Evolutionary conservation across 2,797 vertebrate species (phyloP).

Genomic region (Danio kyathit): DNA sequence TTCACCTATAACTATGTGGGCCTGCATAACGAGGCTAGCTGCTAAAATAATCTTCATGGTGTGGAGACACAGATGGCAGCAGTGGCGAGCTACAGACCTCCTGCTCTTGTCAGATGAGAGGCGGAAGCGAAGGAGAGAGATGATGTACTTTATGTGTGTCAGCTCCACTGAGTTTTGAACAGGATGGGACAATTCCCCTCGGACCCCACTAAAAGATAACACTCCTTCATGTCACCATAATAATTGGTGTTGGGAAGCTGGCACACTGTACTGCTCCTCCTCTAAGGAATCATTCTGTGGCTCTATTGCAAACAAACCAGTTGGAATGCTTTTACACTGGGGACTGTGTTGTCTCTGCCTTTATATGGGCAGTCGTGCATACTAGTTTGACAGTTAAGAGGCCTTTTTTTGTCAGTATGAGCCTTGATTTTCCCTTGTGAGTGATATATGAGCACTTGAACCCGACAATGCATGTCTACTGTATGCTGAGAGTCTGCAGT

Average conservation of each 20-base stretch:
- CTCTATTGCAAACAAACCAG: slow-evolving; percentile 39
- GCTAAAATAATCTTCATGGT: slow-evolving; percentile 36
- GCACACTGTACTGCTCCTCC: slow-evolving; percentile 42
- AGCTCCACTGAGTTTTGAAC: slow-evolving; percentile 60
- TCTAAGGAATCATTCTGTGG: slow-evolving; percentile 24
- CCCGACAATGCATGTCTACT: neutral
- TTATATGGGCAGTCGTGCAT: slow-evolving; percentile 13
- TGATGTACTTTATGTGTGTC: slow-evolving; percentile 64
- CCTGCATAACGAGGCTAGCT: slow-evolving; percentile 48
- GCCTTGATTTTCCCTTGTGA: neutral
- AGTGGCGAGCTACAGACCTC: slow-evolving; percentile 43
- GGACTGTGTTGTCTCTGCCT: slow-evolving; percentile 13
- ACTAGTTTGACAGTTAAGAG: slow-evolving; percentile 27
- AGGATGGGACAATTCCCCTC: slow-evolving; percentile 58
- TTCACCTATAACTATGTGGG: slow-evolving; percentile 3
- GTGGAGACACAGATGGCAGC: slow-evolving; percentile 41
- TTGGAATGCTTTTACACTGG: slow-evolving; percentile 37
- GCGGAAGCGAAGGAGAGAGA: slow-evolving; percentile 23
- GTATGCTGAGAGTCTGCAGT: neutral
- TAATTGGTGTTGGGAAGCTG: slow-evolving; percentile 52
- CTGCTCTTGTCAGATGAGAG: slow-evolving; percentile 48
- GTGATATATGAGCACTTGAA: neutral
- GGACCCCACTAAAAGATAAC: slow-evolving; percentile 55
- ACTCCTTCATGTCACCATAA: slow-evolving; percentile 52
- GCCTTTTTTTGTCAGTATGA: slow-evolving; percentile 2